Percentiles rank a stretch among this genome's conserved stretches.
Conservation (phyloP, 2,888 invertebrate genomes). For the Pyrgus malvae region DNA sequence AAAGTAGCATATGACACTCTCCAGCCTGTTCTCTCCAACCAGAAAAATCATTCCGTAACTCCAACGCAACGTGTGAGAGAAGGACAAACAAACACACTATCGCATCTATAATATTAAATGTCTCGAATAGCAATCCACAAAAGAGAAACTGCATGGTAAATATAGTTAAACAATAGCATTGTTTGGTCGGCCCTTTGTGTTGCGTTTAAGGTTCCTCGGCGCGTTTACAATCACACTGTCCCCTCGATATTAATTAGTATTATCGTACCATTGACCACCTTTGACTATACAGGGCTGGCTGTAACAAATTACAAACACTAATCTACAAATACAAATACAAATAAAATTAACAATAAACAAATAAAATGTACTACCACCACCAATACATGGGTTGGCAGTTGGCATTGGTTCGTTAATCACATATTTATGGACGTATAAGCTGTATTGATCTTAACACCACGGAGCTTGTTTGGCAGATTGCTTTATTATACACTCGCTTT, state of each 20-base stretch:
- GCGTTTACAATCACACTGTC: conserved; percentile 41
- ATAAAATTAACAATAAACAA: no score
- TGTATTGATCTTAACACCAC: no score
- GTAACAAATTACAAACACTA: conserved; percentile 3
- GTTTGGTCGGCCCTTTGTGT: conserved; percentile 49
- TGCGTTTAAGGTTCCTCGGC: conserved; percentile 49
- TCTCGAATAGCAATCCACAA: neutral
- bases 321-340: no score
- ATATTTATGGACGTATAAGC: no score
- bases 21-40: no score
- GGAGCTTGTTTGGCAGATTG: no score
- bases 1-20: no score
- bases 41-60: no score
- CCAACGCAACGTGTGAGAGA: neutral
- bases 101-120: neutral
- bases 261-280: conserved; percentile 31
- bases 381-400: no score
- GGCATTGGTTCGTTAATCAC: no score
- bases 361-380: no score
- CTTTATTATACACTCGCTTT: no score
- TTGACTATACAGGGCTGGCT: neutral
- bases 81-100: neutral
- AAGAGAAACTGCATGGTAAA: conserved; percentile 20
- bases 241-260: conserved; percentile 47
- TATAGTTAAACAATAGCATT: conserved; percentile 42